Base-by-base conservation (phyloP, 2,888 invertebrate species). In the Stenotaenia linearis region DNA sequence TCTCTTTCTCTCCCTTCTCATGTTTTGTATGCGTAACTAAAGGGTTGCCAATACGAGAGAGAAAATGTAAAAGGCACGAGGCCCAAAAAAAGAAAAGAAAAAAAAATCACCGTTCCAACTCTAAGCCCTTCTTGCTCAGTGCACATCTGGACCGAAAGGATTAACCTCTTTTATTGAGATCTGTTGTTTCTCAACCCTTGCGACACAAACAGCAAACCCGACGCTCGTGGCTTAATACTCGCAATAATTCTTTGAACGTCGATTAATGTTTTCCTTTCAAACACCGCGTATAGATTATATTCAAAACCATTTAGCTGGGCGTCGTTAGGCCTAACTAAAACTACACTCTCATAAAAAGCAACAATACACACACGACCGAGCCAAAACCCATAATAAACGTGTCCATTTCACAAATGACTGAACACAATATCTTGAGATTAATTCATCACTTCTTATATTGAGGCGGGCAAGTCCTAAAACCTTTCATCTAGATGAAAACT, bases 91-190 rank as follows among this genome's bases (percentile, higher is more conserved):
- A 69, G 25, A 12, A 10, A 28, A 25, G n/a, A 25, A n/a, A 69
- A 69, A 28, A 69, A 69, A 69, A 69, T 28, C 69, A 25, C 12
- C 69, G 69, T n/a, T 69, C 69, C 9, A 28, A 69, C 69, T 69
- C 25, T 69, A 69, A 69, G 69, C 69, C 69, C 69, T 69, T 25
- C 28, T 28, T 69, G 69, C 69, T 28, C 69, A 69, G 28, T 69
- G 69, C 69, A 69, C 69, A 69, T 69, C 69, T 69, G 69, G 69
- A 69, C 69, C 69, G 69, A 69, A 69, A 69, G 69, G 69, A 69
- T 69, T 69, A 69, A 69, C 69, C 69, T 69, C 69, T 28, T 69
- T 69, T 69, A 69, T 69, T 69, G 69, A 28, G 69, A 69, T 69
- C 69, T 69, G 69, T 69, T 69, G 69, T 69, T 69, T 69, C 69